These are phyloP conservation scores for Helleia helle DNA, from an alignment of 2,888 invertebrate genomes.

Conservation along the genomic window DNA sequence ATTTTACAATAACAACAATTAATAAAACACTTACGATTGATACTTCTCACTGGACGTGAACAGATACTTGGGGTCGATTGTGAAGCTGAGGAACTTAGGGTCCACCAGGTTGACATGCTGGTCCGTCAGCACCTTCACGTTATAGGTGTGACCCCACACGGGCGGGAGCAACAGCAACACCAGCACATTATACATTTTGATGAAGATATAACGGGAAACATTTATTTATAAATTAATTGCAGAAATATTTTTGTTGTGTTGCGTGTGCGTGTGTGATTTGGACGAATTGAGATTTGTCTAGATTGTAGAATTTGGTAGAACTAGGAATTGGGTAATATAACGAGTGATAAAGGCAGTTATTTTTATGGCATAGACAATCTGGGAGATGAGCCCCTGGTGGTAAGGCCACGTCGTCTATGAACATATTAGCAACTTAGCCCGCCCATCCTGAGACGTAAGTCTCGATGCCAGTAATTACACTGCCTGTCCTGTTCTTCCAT, in stretches of 20 bases:
- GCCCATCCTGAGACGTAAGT: too few relatives aligned
- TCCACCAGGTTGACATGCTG: slow-evolving; percentile 77
- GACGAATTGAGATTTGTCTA: background rate
- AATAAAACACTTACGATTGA: slow-evolving; percentile 23
- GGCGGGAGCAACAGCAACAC: background rate
- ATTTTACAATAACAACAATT: background rate
- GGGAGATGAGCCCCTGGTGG: too few relatives aligned
- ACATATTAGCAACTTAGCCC: too few relatives aligned
- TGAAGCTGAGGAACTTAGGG: slow-evolving; percentile 82
- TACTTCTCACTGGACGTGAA: slow-evolving; percentile 47
- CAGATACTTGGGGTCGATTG: slow-evolving; percentile 79
- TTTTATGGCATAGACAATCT: too few relatives aligned
- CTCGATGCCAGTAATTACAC: too few relatives aligned
- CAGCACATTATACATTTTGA: too few relatives aligned
- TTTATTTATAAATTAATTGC: background rate
- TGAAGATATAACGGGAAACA: too few relatives aligned
- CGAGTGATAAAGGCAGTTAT: too few relatives aligned
- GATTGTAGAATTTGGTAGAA: background rate
- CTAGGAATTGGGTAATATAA: too few relatives aligned
- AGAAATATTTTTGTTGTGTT: background rate
- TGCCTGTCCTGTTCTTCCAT: too few relatives aligned
- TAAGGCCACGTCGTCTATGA: too few relatives aligned
- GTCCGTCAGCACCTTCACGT: slow-evolving; percentile 74
- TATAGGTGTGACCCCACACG: slow-evolving; percentile 49
- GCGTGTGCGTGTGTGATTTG: background rate